These are phyloP conservation scores for Phalera bucephala DNA, from an alignment of 2,888 invertebrate species.

Conservation along the genomic window DNA sequence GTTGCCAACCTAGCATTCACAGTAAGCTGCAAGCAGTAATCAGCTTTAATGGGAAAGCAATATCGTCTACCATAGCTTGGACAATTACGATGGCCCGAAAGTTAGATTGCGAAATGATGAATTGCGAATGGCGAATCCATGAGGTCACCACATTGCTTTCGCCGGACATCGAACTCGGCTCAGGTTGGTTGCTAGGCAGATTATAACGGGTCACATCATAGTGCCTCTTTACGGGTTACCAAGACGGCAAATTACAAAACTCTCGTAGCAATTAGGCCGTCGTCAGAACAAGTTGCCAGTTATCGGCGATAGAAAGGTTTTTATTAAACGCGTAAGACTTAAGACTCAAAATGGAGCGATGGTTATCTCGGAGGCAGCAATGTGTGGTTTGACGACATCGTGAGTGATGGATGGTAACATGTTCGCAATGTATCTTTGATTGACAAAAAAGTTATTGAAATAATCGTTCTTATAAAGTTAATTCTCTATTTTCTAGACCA, in stretches of 20 bases:
- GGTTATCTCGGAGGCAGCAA: constrained; percentile 11
- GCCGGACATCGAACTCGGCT: constrained; percentile 72
- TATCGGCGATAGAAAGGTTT: constrained; percentile 27
- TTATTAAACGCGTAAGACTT: constrained; percentile 10
- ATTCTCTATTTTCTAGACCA: constrained; percentile 13
- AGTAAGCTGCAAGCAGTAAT: constrained; percentile 16
- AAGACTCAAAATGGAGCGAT: constrained; percentile 27
- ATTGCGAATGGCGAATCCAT: constrained; percentile 72
- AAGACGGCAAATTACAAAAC: constrained; percentile 45
- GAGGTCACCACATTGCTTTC: constrained; percentile 70
- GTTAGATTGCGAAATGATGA: constrained; percentile 68
- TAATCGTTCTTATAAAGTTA: constrained; percentile 22
- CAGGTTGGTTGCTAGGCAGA: constrained; percentile 61
- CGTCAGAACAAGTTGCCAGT: constrained; percentile 23
- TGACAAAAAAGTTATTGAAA: constrained; percentile 34
- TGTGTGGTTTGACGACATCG: constrained; percentile 14
- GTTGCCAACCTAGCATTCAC: constrained; percentile 4
- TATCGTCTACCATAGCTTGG: constrained; percentile 30
- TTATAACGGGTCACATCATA: constrained; percentile 65
- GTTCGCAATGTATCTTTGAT: constrained; percentile 24
- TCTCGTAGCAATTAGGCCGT: constrained; percentile 41
- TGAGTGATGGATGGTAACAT: constrained; percentile 33
- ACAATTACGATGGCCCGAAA: constrained; percentile 43
- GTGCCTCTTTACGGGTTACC: constrained; percentile 46
- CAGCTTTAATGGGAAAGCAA: constrained; percentile 27